These are phyloP conservation scores for Drosophila percnosoma DNA, from an alignment of 2,888 invertebrate genomes.

Conservation along the genomic window DNA sequence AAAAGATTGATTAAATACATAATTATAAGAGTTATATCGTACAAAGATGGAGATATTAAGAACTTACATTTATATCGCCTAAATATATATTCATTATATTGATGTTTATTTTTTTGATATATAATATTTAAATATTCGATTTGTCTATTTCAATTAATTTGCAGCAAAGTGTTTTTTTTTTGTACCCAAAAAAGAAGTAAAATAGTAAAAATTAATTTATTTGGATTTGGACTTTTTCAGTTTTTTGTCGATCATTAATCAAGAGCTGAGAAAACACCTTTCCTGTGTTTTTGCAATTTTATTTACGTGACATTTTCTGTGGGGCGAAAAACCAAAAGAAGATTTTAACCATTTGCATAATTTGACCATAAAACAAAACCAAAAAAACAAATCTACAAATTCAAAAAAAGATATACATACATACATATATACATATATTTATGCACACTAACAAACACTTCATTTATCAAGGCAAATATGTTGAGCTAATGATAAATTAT, in stretches of 20 bases:
- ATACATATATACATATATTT: too few relatives aligned
- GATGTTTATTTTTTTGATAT: too few relatives aligned
- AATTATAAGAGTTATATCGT: not conserved
- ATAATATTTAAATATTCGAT: not conserved
- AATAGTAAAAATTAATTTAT: conserved; percentile 24
- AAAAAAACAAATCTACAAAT: conserved; percentile 34
- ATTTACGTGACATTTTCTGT: conserved; percentile 43
- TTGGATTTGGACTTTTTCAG: conserved; percentile 20
- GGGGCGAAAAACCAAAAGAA: conserved; percentile 7
- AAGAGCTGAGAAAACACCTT: conserved; percentile 35
- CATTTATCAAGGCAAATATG: conserved; percentile 65
- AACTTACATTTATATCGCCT: not conserved
- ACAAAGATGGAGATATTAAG: not conserved
- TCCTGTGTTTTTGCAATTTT: not conserved
- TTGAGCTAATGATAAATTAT: conserved; percentile 66
- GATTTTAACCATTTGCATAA: conserved; percentile 64
- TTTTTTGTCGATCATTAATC: conserved; percentile 59
- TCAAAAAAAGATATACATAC: not conserved
- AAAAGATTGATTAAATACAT: not conserved
- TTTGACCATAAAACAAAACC: conserved; percentile 74
- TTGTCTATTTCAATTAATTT: not conserved
- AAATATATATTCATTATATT: not conserved
- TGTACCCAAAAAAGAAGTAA: not conserved
- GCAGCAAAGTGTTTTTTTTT: not conserved
- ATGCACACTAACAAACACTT: conserved; percentile 37